Conservation (phyloP, 2,113 vertebrate genomes). For the Podocnemis expansa region DNA sequence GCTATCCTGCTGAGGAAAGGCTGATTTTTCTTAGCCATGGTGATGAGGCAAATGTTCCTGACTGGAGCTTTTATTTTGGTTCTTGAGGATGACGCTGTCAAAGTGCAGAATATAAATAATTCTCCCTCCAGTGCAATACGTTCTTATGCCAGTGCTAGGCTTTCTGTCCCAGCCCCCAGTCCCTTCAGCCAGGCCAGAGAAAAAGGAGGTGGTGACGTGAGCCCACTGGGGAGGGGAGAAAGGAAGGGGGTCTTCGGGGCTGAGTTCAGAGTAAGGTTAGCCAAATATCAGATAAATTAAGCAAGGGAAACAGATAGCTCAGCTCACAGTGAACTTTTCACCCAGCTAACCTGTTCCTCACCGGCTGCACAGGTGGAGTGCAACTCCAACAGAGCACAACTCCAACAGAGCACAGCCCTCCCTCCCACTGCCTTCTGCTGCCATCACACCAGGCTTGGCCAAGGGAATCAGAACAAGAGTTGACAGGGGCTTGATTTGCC, state of each 20-base stretch:
- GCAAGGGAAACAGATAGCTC: constrained; percentile 84
- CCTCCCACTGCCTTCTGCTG: constrained; percentile 33
- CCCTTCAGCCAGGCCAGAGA: constrained; percentile 47
- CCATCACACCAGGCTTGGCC: not conserved
- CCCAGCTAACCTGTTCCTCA: constrained; percentile 83
- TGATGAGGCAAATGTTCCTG: not conserved
- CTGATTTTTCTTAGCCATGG: not conserved
- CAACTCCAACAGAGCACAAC: constrained; percentile 44
- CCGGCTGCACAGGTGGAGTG: constrained; percentile 84
- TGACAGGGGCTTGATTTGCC: not conserved
- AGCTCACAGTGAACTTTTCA: constrained; percentile 87
- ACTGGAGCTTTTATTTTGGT: constrained; percentile 54
- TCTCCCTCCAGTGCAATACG: not conserved
- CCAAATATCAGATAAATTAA: constrained; percentile 97
- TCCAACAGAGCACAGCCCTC: constrained; percentile 34
- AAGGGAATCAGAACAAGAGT: not conserved
- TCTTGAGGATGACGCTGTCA: constrained; percentile 30
- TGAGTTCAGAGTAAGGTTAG: constrained; percentile 97
- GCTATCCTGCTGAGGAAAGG: not conserved
- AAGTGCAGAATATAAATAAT: constrained; percentile 40
- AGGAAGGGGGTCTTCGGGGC: constrained; percentile 84
- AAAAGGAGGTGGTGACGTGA: constrained; percentile 63
- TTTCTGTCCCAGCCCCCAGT: constrained; percentile 39
- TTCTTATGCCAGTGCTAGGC: not conserved
- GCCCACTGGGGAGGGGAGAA: constrained; percentile 71